Evolutionary conservation across 2,888 invertebrate species (phyloP), one percentile per base, ranked within the genome.

Genomic region (Dastarcus helophoroides): DNA sequence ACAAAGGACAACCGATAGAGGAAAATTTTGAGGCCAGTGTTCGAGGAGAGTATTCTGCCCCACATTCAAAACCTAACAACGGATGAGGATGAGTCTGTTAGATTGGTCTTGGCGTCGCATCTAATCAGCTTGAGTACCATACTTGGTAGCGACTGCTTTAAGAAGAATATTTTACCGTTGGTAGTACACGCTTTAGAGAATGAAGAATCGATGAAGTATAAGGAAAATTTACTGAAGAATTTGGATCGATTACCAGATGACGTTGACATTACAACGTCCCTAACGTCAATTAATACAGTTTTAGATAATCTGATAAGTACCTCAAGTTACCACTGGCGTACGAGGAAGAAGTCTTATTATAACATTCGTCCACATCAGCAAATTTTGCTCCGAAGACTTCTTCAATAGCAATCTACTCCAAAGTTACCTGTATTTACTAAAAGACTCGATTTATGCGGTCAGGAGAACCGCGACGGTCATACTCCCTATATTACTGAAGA

Each of bases 251-350:
- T 58, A n/a, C 52, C 55, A 2, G 31, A 44, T 2, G 48, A 51
- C 16, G 42, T 58, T 11, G 53, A 52, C 27, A 43, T 54, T 1
- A 48, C 47, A 1, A 32, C 43, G 25, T 44, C 43, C 3, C 32
- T 53, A 3, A 38, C 38, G 12, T 47, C 47, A 0, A 47, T 60
- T 8, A 45, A 48, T 21, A 49, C 46, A 16, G 50, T 55, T 9
- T 41, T 60, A 28, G 39, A 47, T 14, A 48, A 53, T 21, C 36
- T 61, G 3, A 40, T 60, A 15, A 42, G 46, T 2, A 46, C 49
- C 12, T 53, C 56, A 0, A 44, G 47, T 13, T 44, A 51, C 1
- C 50, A 54, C 16, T 61, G 61, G 61, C 41, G 61, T 23, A 54
- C 53, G 3, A 42, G 59, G 14, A n/a, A 46, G 58, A 31, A 52